Evolutionary conservation across 2,113 vertebrate genomes (phyloP), one percentile per base, ranked within the genome.

Genomic region (Callorhinus ursinus): DNA sequence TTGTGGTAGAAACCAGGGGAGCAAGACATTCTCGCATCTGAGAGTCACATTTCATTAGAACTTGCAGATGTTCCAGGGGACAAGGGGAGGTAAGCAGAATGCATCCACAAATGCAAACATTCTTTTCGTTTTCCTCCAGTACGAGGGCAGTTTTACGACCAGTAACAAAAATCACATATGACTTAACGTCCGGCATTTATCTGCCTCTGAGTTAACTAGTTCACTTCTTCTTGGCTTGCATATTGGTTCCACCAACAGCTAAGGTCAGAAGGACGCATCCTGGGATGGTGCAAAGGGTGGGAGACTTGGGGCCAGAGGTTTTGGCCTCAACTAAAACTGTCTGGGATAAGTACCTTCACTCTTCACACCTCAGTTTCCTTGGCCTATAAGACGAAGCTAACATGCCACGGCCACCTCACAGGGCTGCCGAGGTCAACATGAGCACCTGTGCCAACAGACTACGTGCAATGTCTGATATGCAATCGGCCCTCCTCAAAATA

Each of bases 41-140:
- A 80, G 96, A 97, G 80, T 88, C 87, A n/a, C 74, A 92, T 90
- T 96, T 93, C 95, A 80, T 1, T 8, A 10, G 89, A 76, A 95
- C 55, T 71, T 57, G 31, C 61, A 84, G 83, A 93, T 4, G 5
- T 76, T 65, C 55, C 88, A 42, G 42, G 51, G 93, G 51, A 82
- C 88, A 95, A 36, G 19, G 63, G 59, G 46, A 80, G 83, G 69
- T 67, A 0, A 76, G 31, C 55, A 76, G 55, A n/a, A 57, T 2
- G 14, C 42, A 81, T 67, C 87, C 63, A 51, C 10, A 76, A 96
- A 57, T 85, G 69, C 51, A 57, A 81, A 77, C 63, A 93, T 89
- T 83, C 83, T 89, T 93, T 51, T 63, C 71, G 39, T 84, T 53
- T 71, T 61, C 65, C 71, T 57, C 36, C 90, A 67, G 16, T 3